Conservation (phyloP, 1,140 invertebrate genomes). For the Colletes latitarsis region DNA sequence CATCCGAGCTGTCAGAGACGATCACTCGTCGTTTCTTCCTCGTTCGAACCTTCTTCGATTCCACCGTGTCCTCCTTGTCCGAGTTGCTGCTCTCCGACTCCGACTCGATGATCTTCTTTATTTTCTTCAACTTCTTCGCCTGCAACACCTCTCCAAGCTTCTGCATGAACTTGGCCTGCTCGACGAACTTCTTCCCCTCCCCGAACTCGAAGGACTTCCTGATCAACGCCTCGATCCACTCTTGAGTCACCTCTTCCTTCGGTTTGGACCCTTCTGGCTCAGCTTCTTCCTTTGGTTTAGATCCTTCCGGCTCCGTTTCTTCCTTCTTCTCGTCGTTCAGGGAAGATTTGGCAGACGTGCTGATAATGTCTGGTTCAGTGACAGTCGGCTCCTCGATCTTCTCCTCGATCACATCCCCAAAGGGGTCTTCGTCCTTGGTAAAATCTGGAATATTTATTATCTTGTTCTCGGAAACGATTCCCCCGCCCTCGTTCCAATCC, state of each 20-base stretch:
- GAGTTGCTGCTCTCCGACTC: constrained; percentile 64
- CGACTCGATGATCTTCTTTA: constrained; percentile 69
- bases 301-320: constrained; percentile 6
- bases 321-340: constrained; percentile 41
- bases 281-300: constrained; percentile 55
- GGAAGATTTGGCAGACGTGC: neutral
- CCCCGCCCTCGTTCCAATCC: neutral
- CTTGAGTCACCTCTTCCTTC: constrained; percentile 57
- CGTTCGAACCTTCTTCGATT: constrained; percentile 56
- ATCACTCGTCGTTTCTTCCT: constrained; percentile 70
- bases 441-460: too few species aligned
- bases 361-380: constrained; percentile 19
- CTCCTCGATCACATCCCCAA: neutral
- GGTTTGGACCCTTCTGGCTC: constrained; percentile 44
- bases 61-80: constrained; percentile 53
- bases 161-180: constrained; percentile 66
- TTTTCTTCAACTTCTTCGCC: constrained; percentile 68
- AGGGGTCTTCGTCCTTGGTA: neutral
- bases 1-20: constrained; percentile 74
- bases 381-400: neutral
- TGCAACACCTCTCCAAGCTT: constrained; percentile 63
- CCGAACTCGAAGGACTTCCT: constrained; percentile 67
- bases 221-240: constrained; percentile 65
- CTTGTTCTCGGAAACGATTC: neutral
- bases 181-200: constrained; percentile 65